Conservation (phyloP, 2,888 invertebrate genomes). For the Auanema freiburgensis region DNA sequence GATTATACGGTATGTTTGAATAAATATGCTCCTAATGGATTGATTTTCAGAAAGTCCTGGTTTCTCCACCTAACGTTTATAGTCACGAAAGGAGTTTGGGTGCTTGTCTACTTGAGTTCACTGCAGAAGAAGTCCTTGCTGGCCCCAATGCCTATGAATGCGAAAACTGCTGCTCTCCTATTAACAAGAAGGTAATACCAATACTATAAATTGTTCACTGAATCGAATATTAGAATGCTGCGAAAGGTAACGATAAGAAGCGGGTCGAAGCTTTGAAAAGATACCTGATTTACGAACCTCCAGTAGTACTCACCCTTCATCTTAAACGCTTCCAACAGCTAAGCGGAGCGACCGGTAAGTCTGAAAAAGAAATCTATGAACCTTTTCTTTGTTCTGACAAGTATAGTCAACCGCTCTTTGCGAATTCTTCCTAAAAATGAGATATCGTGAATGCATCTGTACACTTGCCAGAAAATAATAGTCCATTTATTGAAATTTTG, state of each 20-base stretch:
- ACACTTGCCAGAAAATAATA: not conserved
- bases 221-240: conserved; percentile 13
- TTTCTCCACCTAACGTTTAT: conserved; percentile 14
- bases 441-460: too few species aligned
- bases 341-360: not conserved
- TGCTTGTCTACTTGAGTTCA: conserved; percentile 25
- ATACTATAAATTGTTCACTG: not conserved
- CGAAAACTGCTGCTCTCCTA: conserved; percentile 73
- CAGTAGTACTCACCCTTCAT: conserved; percentile 89
- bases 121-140: conserved; percentile 66
- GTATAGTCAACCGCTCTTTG: too few species aligned
- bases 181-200: conserved; percentile 27
- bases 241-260: conserved; percentile 30
- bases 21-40: not conserved
- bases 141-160: conserved; percentile 92
- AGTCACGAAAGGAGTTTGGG: conserved; percentile 18
- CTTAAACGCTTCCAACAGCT: conserved; percentile 89
- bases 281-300: conserved; percentile 81
- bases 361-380: not conserved
- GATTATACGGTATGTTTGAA: conserved; percentile 18
- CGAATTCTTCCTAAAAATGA: too few species aligned
- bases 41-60: conserved; percentile 18
- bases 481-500: not conserved
- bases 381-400: not conserved
- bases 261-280: conserved; percentile 43